These are phyloP conservation scores for Druceiella hillmani DNA, from an alignment of 2,888 invertebrate genomes.

Conservation along the genomic window DNA sequence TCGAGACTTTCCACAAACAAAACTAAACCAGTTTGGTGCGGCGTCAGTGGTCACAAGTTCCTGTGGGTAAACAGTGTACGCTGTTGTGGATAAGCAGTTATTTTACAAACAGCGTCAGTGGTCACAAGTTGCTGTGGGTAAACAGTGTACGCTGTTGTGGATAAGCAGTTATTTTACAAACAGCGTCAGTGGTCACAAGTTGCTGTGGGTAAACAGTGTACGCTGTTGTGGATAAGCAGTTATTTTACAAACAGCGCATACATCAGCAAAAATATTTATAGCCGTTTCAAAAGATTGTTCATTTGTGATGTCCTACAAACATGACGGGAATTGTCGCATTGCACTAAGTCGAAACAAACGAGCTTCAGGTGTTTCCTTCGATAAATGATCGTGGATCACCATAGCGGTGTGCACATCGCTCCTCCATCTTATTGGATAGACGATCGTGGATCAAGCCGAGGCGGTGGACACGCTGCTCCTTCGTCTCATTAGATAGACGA, in stretches of 20 bases:
- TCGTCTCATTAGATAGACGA: slow-evolving; percentile 7
- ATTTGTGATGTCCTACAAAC: slow-evolving; percentile 12
- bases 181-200: no score
- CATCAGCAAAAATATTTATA: slow-evolving; percentile 11
- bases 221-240: slow-evolving; percentile 15
- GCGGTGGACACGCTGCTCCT: slow-evolving; percentile 7
- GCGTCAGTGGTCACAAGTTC: slow-evolving; percentile 13
- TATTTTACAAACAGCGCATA: slow-evolving; percentile 14
- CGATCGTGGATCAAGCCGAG: slow-evolving; percentile 10
- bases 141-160: no score
- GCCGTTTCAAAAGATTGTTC: slow-evolving; percentile 9
- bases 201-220: slow-evolving; percentile 7
- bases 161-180: slow-evolving; percentile 16
- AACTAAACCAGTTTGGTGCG: slow-evolving; percentile 20
- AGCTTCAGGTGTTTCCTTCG: slow-evolving; percentile 11
- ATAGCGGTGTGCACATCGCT: slow-evolving; percentile 7
- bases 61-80: slow-evolving; percentile 14
- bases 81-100: slow-evolving; percentile 15
- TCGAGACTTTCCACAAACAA: slow-evolving; percentile 19
- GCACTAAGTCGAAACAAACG: slow-evolving; percentile 3
- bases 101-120: slow-evolving; percentile 13
- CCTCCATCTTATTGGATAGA: slow-evolving; percentile 6
- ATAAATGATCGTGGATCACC: slow-evolving; percentile 9
- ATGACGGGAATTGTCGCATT: slow-evolving; percentile 14
- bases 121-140: no score